Evolutionary conservation across 1,140 invertebrate genomes (phyloP).

Genomic region (Cydia pomonella): DNA sequence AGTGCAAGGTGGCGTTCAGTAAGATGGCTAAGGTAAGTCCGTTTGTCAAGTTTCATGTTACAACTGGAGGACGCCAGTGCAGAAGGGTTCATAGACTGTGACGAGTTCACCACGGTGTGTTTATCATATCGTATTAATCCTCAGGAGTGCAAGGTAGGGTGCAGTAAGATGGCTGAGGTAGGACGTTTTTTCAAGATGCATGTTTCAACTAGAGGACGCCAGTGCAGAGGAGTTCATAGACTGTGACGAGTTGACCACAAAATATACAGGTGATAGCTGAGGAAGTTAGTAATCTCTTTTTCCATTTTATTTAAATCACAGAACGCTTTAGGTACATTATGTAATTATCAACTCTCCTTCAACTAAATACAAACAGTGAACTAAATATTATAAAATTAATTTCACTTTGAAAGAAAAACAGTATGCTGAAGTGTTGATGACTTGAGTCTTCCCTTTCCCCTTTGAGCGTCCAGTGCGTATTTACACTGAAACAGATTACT

Average conservation of each 20-base stretch:
- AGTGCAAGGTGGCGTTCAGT: slow-evolving; percentile 89
- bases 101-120: slow-evolving; percentile 91
- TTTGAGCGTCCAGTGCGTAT: not conserved
- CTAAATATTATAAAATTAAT: not conserved
- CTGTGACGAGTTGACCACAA: slow-evolving; percentile 89
- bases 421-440: not conserved
- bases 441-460: not conserved
- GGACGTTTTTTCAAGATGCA: not conserved
- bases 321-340: too few relatives aligned
- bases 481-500: not conserved
- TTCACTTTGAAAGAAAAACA: slow-evolving; percentile 14
- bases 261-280: too few relatives aligned
- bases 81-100: slow-evolving; percentile 90
- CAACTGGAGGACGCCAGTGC: slow-evolving; percentile 92
- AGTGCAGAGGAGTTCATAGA: slow-evolving; percentile 92
- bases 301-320: too few relatives aligned
- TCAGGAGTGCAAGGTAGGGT: slow-evolving; percentile 89
- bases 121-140: slow-evolving; percentile 87
- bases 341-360: too few relatives aligned
- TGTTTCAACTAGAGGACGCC: too few relatives aligned
- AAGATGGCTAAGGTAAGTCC: slow-evolving; percentile 87
- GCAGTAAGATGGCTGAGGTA: slow-evolving; percentile 88
- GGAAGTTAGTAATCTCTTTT: too few relatives aligned
- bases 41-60: slow-evolving; percentile 85
- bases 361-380: too few relatives aligned